Conservation (phyloP, 2,113 vertebrate species). For the Enhydra lutris region DNA sequence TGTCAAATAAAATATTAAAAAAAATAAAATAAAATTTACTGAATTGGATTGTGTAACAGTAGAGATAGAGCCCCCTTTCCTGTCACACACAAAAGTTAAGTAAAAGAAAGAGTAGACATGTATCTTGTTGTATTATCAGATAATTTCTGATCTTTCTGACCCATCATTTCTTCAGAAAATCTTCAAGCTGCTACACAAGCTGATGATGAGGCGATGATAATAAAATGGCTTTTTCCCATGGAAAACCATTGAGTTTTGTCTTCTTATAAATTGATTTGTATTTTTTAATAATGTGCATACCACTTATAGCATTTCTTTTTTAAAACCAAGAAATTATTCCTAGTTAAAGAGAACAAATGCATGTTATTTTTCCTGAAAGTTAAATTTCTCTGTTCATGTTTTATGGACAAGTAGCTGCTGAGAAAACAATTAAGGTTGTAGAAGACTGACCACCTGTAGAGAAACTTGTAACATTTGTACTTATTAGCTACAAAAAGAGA, state of each 20-base stretch:
- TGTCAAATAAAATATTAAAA: too few species aligned
- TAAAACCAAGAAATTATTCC: not conserved
- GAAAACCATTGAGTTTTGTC: not conserved
- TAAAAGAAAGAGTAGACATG: not conserved
- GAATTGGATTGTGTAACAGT: not conserved
- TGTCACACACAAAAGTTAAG: not conserved
- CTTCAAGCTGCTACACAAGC: not conserved
- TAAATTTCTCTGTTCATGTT: slow-evolving; percentile 5
- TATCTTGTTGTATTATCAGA: slow-evolving; percentile 43
- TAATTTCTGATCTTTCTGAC: slow-evolving; percentile 66
- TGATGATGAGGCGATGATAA: not conserved
- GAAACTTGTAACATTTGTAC: slow-evolving; percentile 18
- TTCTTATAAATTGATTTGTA: not conserved
- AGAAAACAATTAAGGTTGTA: slow-evolving; percentile 34
- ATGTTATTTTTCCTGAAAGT: not conserved
- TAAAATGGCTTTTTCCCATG: slow-evolving; percentile 30
- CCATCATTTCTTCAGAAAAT: slow-evolving; percentile 66
- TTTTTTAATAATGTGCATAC: not conserved
- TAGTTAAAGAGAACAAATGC: not conserved
- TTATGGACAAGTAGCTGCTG: slow-evolving; percentile 15
- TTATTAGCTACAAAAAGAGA: slow-evolving; percentile 34
- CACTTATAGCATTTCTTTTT: slow-evolving; percentile 14
- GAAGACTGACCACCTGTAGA: slow-evolving; percentile 21
- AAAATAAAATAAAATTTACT: too few species aligned
- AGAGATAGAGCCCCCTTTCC: not conserved